Percentiles rank a stretch among this genome's conserved stretches.
These are phyloP conservation scores for Listronotus bonariensis DNA, from an alignment of 1,140 invertebrate genomes.

Conservation along the genomic window DNA sequence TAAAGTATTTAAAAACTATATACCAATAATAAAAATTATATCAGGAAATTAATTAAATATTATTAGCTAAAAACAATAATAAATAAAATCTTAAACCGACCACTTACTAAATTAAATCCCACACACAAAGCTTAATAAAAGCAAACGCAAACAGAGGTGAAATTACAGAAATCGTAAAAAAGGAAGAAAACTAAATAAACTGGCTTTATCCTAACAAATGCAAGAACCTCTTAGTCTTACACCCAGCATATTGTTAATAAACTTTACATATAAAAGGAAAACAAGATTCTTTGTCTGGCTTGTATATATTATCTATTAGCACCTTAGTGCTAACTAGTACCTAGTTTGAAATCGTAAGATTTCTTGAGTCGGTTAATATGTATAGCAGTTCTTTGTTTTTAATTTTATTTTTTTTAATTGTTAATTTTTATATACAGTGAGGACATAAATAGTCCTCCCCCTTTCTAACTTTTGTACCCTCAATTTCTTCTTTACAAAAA, in stretches of 20 bases:
- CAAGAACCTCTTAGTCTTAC: constrained; percentile 36
- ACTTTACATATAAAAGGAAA: constrained; percentile 42
- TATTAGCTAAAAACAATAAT: too few species aligned
- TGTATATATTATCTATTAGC: constrained; percentile 41
- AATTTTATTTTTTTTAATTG: too few species aligned
- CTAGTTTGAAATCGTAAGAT: constrained; percentile 43
- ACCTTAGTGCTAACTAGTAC: constrained; percentile 39
- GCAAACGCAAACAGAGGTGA: constrained; percentile 20
- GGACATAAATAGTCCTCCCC: too few species aligned
- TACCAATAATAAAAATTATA: too few species aligned
- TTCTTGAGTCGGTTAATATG: constrained; percentile 5
- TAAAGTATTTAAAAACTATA: too few species aligned
- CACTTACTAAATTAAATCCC: constrained; percentile 8
- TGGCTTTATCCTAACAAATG: constrained; percentile 30
- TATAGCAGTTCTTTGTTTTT: too few species aligned
- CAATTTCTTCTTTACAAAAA: too few species aligned
- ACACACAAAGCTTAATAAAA: constrained; percentile 31
- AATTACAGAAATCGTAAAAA: constrained; percentile 34
- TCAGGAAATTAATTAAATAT: too few species aligned
- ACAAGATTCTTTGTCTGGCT: constrained; percentile 39
- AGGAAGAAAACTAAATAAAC: constrained; percentile 34
- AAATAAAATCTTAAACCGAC: too few species aligned
- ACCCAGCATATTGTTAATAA: constrained; percentile 44
- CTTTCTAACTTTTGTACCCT: too few species aligned
- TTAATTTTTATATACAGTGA: too few species aligned